phyloP scores from a whole-genome alignment of 2,797 vertebrate genomes.

The Eutrigla gurnardus region DNA sequence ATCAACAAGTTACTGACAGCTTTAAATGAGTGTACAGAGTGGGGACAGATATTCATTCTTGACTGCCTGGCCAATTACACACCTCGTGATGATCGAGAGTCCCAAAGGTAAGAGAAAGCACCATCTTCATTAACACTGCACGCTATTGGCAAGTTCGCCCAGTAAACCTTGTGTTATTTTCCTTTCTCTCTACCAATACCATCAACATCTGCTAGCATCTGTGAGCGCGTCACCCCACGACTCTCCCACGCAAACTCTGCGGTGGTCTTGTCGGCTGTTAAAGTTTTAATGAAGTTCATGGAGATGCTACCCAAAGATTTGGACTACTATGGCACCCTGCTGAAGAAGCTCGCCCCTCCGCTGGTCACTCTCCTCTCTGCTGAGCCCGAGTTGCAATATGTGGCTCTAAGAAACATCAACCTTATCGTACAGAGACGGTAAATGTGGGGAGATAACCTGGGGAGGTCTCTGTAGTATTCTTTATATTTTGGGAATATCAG shows the following conservation, averaged over 20 bases:
- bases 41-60: conserved; percentile 99
- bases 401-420: conserved; percentile 98
- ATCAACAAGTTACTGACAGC: conserved; percentile 98
- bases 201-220: conserved; percentile 85
- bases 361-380: conserved; percentile 96
- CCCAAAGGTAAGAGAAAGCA: conserved; percentile 89
- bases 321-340: conserved; percentile 95
- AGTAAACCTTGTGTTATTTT: conserved; percentile 3
- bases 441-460: conserved; percentile 6
- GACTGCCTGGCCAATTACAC: conserved; percentile 98
- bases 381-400: conserved; percentile 96
- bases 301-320: conserved; percentile 97
- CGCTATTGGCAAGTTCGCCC: background rate
- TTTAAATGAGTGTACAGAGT: conserved; percentile 97
- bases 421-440: conserved; percentile 98
- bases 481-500: background rate
- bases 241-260: conserved; percentile 98
- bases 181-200: conserved; percentile 2
- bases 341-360: conserved; percentile 96
- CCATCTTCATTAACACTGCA: conserved; percentile 4
- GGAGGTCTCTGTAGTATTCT: background rate
- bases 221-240: conserved; percentile 94
- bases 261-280: conserved; percentile 95
- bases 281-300: conserved; percentile 99
- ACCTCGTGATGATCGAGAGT: conserved; percentile 96